A percentile compares a stretch with the other conserved stretches of the same genome.
Evolutionary conservation across 2,888 invertebrate genomes (phyloP).

Genomic region (Heteromyza rotundicornis): DNA sequence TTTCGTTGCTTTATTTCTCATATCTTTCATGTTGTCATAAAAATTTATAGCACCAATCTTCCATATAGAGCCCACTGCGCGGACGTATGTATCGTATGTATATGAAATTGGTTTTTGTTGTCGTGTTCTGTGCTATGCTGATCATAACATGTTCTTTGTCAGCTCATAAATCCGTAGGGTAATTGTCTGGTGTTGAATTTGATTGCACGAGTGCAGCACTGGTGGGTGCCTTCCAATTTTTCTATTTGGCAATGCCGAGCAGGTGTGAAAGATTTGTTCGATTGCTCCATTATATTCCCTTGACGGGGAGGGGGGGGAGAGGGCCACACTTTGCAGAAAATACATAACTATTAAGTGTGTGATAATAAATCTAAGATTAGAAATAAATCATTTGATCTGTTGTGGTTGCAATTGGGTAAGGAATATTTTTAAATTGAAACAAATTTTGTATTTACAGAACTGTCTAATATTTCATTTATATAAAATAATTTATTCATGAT

Average conservation of each 20-base stretch:
- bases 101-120: neutral
- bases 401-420: too few species aligned
- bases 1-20: neutral
- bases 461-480: too few species aligned
- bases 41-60: neutral
- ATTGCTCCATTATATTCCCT: too few species aligned
- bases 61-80: neutral
- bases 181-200: neutral
- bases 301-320: too few species aligned
- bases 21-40: neutral
- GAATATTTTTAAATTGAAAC: too few species aligned
- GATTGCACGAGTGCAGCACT: neutral
- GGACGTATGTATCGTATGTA: neutral
- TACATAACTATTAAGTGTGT: too few species aligned
- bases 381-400: too few species aligned
- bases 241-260: neutral
- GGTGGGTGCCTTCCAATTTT: neutral
- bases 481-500: too few species aligned
- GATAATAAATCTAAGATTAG: too few species aligned
- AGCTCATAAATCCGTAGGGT: neutral
- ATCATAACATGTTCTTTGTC: neutral
- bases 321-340: too few species aligned
- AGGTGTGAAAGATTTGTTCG: conserved; percentile 11
- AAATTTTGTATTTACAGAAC: too few species aligned
- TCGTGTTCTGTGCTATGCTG: too few species aligned